phyloP scores from a whole-genome alignment of 2,888 invertebrate species.

The Drepana falcataria region DNA sequence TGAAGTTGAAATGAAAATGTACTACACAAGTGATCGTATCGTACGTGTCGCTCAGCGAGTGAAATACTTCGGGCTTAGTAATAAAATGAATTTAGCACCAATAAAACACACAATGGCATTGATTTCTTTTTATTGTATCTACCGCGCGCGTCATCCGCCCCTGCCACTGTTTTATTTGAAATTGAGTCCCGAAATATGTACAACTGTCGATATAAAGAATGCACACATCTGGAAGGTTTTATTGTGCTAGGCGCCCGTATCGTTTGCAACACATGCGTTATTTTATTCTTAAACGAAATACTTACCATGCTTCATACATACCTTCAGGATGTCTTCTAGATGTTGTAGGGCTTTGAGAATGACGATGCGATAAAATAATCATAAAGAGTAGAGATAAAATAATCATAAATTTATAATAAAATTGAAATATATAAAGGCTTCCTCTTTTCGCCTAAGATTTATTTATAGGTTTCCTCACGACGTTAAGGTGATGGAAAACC shows the following conservation, averaged over 20 bases:
- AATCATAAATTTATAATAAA: no score
- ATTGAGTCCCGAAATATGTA: constrained; percentile 2
- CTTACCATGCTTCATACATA: no score
- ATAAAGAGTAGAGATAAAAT: no score
- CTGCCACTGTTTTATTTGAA: constrained; percentile 3
- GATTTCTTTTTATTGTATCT: constrained; percentile 58
- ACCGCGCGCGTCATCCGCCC: constrained; percentile 38
- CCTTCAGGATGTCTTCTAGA: no score
- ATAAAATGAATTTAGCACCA: constrained; percentile 56
- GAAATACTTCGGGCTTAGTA: constrained; percentile 27
- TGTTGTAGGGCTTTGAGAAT: no score
- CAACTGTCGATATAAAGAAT: background rate
- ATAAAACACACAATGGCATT: constrained; percentile 56
- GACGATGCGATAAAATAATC: no score
- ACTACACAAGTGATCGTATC: constrained; percentile 2
- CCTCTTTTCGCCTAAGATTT: no score
- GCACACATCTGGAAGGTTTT: background rate
- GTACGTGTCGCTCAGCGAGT: constrained; percentile 17
- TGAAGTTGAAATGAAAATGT: background rate
- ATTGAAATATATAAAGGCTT: no score
- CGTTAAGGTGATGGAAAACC: no score
- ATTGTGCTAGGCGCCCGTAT: background rate
- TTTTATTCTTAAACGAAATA: no score
- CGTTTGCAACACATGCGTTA: background rate
- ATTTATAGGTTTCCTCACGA: no score